These are phyloP conservation scores for Escarpia spicata DNA, from an alignment of 2,888 invertebrate species.

Conservation along the genomic window DNA sequence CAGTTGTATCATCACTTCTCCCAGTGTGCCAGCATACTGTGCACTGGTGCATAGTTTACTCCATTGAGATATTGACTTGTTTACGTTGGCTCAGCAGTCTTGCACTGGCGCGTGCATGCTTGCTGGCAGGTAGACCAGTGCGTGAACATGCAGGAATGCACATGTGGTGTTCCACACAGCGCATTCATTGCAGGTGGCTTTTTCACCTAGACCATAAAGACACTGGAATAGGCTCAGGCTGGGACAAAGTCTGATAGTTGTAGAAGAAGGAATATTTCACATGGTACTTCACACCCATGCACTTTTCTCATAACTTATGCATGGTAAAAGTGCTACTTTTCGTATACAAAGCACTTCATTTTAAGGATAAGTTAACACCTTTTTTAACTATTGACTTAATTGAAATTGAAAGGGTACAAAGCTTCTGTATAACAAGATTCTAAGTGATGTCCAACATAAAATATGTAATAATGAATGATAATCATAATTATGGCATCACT, in stretches of 20 bases:
- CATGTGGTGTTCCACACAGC: neutral
- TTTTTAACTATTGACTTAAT: too few species aligned
- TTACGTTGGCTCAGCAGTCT: neutral
- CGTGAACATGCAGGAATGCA: neutral
- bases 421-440: too few species aligned
- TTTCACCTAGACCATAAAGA: neutral
- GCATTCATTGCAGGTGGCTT: neutral
- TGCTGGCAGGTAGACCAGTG: neutral
- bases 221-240: neutral
- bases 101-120: neutral
- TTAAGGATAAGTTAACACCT: too few species aligned
- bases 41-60: neutral
- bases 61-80: slow-evolving; percentile 16
- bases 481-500: too few species aligned
- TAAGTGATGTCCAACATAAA: too few species aligned
- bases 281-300: too few species aligned
- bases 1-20: neutral
- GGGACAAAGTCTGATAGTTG: neutral
- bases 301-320: too few species aligned
- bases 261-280: too few species aligned
- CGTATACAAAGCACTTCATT: too few species aligned
- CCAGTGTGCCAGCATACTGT: neutral
- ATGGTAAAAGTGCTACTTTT: too few species aligned
- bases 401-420: too few species aligned
- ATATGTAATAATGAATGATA: too few species aligned